Percentiles rank a stretch among this genome's conserved stretches.
Conservation (phyloP, 1,140 invertebrate species). For the Trichonephila clavata region DNA sequence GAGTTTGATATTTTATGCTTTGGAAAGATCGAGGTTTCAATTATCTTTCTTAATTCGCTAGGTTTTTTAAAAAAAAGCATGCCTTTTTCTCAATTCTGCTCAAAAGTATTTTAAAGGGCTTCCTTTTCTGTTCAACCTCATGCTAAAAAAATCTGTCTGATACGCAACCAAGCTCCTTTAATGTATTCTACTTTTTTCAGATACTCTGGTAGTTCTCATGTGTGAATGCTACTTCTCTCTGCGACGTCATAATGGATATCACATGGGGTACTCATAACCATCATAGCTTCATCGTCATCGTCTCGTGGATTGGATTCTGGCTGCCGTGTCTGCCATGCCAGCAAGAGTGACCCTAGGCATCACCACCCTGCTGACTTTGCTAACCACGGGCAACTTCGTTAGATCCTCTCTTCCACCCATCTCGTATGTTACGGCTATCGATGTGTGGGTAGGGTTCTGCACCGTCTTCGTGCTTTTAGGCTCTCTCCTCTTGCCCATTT, state of each 20-base stretch:
- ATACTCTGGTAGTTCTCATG: slow-evolving; percentile 72
- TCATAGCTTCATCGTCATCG: slow-evolving; percentile 87
- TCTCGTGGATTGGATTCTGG: slow-evolving; percentile 84
- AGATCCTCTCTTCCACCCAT: slow-evolving; percentile 78
- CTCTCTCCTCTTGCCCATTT: slow-evolving; percentile 50
- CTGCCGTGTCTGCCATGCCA: slow-evolving; percentile 81
- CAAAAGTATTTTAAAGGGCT: no score
- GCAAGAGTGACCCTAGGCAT: slow-evolving; percentile 81
- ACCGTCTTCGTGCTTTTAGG: slow-evolving; percentile 53
- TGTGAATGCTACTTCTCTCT: slow-evolving; percentile 69
- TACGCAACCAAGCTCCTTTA: no score
- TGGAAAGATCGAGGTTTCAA: no score
- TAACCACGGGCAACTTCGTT: slow-evolving; percentile 80
- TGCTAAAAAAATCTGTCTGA: no score
- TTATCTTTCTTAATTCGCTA: no score
- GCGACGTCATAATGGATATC: slow-evolving; percentile 84
- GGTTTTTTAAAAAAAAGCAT: no score
- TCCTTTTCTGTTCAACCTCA: no score
- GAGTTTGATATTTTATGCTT: no score
- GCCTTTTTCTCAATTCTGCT: no score
- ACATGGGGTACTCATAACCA: slow-evolving; percentile 94
- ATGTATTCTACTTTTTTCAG: background rate
- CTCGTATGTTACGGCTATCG: slow-evolving; percentile 78
- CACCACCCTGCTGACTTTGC: slow-evolving; percentile 82
- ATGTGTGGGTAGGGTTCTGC: slow-evolving; percentile 72